Base-by-base conservation (phyloP, 2,113 vertebrate genomes). In the Paraplagusia blochii region DNA sequence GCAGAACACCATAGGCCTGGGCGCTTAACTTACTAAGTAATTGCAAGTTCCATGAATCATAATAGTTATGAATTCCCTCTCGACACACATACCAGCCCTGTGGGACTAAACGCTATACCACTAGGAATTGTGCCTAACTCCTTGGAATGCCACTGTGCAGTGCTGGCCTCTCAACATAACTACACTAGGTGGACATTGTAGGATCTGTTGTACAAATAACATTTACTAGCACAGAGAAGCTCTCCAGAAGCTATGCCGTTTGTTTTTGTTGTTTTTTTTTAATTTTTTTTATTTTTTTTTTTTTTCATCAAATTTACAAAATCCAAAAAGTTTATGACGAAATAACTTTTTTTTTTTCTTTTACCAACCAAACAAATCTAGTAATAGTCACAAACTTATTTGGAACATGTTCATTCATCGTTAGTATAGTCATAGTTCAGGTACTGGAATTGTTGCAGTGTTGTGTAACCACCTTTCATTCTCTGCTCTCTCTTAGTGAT, bases 1-100 rank as follows among this genome's bases (percentile, higher is more conserved):
- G 66, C 49, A 43, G 82, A 83, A 84, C 87, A 85, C 80, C 72
- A 49, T 86, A 83, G 69, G 79, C 76, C 75, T 60, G 72, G 77
- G 82, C 53, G 76, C 81, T 88, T 87, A 81, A 85, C 86, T 85
- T 71, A 73, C 86, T 68, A 76, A 85, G 80, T 88, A 90, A 89
- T 88, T 90, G 88, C 72, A 75, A 78, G 72, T 84, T 88, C 81
- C 74, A 86, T 89, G 84, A 89, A 85, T 88, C 85, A 85, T 87
- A 84, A 73, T 87, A 76, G 67, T 70, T 87, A 71, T 79, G 83
- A 87, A 83, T 84, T 84, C 74, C 83, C 80, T 66, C 76, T 69
- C 56, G 47, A 68, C 73, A 19, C 51, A 59, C 52, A 46, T 22
- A 47, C 47, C 17, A 52, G 16, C 66, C 76, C 72, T 53, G 60